Evolutionary conservation across 2,797 vertebrate genomes (phyloP), one percentile per base, ranked within the genome.

Genomic region (Sebastes jordani): DNA sequence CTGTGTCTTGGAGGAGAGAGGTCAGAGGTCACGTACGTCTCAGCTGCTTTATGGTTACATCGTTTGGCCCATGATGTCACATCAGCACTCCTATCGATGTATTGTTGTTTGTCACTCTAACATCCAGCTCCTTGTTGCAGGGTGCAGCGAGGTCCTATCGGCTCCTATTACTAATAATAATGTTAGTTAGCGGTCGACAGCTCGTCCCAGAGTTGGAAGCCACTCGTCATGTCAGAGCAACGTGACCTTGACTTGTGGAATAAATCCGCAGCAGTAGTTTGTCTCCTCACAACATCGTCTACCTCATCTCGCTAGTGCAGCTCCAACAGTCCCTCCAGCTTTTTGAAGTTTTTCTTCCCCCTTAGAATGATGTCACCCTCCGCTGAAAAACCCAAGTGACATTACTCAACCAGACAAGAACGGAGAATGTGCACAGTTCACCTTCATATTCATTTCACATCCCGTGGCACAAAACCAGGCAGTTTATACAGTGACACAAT

Each of bases 391-490:
- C 85, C 89, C 88, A 89, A 90, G 82, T 93, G 88, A 89, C 91
- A 93, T 94, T 92, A 93, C 90, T 94, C 91, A 92, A 90, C 29
- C 80, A 69, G 90, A 90, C 87, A 88, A 85, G 89, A 90, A 86
- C 38, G 81, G 85, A 82, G 88, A 90, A 87, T 83, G 89, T 89
- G 80, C 83, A 80, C 86, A 72, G 87, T 91, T 93, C 91, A 92
- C 92, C 90, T 94, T 91, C 87, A 81, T 87, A 89, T 91, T 90
- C 85, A 83, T 92, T 88, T 82, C 91, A 87, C 89, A 86, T 93
- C 90, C 87, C 34, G 79, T 88, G 87, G 89, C 88, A 86, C 85
- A 61, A 79, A 87, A 90, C 78, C 86, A 81, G 80, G 78, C 85
- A 82, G 83, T 89, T 87, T 46, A 71, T 42, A 84, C 88, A 84